A percentile compares a stretch with the other conserved stretches of the same genome.
These are phyloP conservation scores for Dipodomys spectabilis DNA, from an alignment of 2,113 vertebrate genomes.

Conservation along the genomic window DNA sequence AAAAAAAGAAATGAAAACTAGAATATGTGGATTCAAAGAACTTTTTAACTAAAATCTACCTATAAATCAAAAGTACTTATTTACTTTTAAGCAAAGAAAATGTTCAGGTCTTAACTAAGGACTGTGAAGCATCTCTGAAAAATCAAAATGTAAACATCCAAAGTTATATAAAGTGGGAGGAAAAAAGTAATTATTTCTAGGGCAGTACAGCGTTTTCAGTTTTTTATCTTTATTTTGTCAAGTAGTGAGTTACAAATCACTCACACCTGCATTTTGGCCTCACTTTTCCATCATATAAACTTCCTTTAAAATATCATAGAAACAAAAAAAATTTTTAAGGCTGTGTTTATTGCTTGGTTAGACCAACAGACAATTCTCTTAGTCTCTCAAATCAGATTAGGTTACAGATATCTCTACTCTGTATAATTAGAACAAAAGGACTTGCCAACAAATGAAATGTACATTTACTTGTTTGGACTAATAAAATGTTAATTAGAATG, in stretches of 20 bases:
- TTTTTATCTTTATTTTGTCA: constrained; percentile 57
- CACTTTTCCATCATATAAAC: constrained; percentile 16
- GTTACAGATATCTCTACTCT: constrained; percentile 14
- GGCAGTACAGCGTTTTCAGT: not conserved
- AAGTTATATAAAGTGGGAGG: constrained; percentile 47
- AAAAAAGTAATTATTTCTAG: constrained; percentile 21
- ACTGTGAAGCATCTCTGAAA: constrained; percentile 32
- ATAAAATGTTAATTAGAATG: constrained; percentile 29
- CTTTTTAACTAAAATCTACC: constrained; percentile 38
- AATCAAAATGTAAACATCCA: constrained; percentile 23
- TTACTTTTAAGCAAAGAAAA: constrained; percentile 62
- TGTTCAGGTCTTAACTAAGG: constrained; percentile 49
- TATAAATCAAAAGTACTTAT: constrained; percentile 24
- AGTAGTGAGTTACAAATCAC: constrained; percentile 27
- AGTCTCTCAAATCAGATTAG: constrained; percentile 29
- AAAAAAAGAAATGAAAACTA: constrained; percentile 32
- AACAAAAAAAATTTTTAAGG: constrained; percentile 2
- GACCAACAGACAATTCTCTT: constrained; percentile 43
- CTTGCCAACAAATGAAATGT: constrained; percentile 48
- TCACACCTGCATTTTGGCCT: not conserved
- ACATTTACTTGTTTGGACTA: constrained; percentile 25
- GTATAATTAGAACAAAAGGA: constrained; percentile 48
- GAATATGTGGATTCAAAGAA: constrained; percentile 6
- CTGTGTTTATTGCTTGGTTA: constrained; percentile 36
- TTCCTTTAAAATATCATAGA: constrained; percentile 36